phyloP scores from a whole-genome alignment of 2,888 invertebrate genomes.

The Hanleya hanleyi region DNA sequence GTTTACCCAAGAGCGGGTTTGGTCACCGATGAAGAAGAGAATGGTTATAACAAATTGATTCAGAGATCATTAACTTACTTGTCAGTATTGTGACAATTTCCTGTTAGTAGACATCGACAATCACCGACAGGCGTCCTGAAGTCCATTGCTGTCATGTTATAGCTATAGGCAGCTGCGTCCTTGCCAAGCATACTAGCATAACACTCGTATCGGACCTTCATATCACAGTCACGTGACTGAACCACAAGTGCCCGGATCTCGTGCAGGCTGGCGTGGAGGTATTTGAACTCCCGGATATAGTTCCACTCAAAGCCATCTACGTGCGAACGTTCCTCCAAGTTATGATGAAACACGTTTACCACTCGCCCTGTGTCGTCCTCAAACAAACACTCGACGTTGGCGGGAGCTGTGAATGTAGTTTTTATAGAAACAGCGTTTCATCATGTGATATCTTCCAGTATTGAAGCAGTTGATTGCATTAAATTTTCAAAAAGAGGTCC shows the following conservation, averaged over 20 bases:
- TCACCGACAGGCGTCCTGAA: background rate
- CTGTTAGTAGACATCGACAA: background rate
- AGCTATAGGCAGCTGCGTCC: background rate
- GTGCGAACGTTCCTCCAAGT: constrained; percentile 12
- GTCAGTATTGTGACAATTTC: background rate
- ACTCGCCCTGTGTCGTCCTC: background rate
- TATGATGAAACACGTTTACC: constrained; percentile 35
- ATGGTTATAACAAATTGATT: no score
- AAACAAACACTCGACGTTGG: constrained; percentile 35
- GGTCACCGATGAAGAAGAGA: no score
- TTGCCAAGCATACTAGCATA: background rate
- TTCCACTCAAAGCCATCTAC: background rate
- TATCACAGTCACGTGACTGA: background rate
- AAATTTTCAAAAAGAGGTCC: no score
- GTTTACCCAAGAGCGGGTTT: no score
- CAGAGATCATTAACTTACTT: no score
- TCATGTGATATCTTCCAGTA: no score
- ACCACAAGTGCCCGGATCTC: background rate
- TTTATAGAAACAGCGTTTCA: no score
- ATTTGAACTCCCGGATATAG: background rate
- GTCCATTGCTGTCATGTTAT: background rate
- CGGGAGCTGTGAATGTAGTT: no score
- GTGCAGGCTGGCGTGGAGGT: background rate
- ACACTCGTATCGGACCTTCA: background rate
- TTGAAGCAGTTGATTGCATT: no score